Conservation (phyloP, 2,113 vertebrate genomes). For the Chaetops frenatus region DNA sequence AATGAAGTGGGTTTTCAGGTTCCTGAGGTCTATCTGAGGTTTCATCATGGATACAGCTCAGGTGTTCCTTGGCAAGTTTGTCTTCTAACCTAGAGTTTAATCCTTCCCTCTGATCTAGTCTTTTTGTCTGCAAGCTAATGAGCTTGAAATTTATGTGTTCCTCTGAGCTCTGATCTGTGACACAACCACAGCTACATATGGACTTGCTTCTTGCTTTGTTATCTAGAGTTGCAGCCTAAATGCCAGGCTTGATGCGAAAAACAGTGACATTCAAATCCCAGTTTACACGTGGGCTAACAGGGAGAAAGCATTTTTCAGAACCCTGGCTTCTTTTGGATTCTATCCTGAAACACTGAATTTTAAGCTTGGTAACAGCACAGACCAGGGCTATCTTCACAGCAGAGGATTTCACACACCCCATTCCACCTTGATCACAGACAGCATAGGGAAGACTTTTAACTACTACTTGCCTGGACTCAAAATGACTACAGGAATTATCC, state of each 20-base stretch:
- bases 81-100: neutral
- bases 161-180: neutral
- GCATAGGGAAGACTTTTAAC: neutral
- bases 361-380: neutral
- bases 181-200: neutral
- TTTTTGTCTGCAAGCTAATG: neutral
- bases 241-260: neutral
- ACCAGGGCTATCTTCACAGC: neutral
- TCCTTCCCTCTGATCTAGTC: neutral
- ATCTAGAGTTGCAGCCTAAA: neutral
- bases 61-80: neutral
- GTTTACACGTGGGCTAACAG: neutral
- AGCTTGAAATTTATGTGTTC: neutral
- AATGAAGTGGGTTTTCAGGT: slow-evolving; percentile 13
- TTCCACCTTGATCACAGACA: neutral
- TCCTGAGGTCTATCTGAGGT: neutral
- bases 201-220: neutral
- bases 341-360: neutral
- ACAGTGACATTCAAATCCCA: neutral
- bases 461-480: neutral
- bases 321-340: neutral
- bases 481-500: neutral
- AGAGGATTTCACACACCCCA: neutral
- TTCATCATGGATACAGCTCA: neutral
- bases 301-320: neutral